phyloP scores from a whole-genome alignment of 35 echinoderm and acorn worm genomes.

The Acanthaster planci region DNA sequence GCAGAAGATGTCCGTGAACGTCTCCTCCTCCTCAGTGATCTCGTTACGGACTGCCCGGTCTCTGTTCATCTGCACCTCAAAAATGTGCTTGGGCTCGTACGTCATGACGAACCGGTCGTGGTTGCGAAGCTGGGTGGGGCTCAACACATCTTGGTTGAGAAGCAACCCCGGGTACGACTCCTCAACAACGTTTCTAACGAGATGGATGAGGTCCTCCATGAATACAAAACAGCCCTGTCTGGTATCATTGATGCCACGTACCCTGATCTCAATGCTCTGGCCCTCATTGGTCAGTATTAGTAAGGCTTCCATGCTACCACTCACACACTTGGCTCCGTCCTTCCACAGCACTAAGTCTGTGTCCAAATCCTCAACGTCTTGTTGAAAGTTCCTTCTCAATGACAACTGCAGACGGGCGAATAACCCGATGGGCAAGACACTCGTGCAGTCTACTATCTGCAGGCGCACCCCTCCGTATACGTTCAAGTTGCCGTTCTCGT shows the following conservation, averaged over 20 bases:
- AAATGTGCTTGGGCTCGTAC: slow-evolving; percentile 73
- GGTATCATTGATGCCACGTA: slow-evolving; percentile 76
- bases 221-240: slow-evolving; percentile 96
- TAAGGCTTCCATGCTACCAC: slow-evolving; percentile 86
- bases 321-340: slow-evolving; percentile 90
- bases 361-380: slow-evolving; percentile 87
- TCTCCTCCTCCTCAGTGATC: slow-evolving; percentile 75
- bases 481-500: slow-evolving; percentile 66
- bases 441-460: slow-evolving; percentile 70
- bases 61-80: slow-evolving; percentile 61
- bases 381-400: slow-evolving; percentile 84
- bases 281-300: slow-evolving; percentile 78
- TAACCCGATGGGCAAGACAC: slow-evolving; percentile 65
- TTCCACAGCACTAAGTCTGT: slow-evolving; percentile 90
- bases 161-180: slow-evolving; percentile 89
- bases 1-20: slow-evolving; percentile 84
- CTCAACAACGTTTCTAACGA: slow-evolving; percentile 76
- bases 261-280: slow-evolving; percentile 74
- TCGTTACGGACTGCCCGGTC: slow-evolving; percentile 64
- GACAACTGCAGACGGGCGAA: slow-evolving; percentile 88
- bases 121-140: slow-evolving; percentile 74
- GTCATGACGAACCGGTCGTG: slow-evolving; percentile 82
- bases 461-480: slow-evolving; percentile 92
- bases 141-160: slow-evolving; percentile 75
- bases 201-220: slow-evolving; percentile 89